Percentiles rank a stretch among this genome's conserved stretches.
These are phyloP conservation scores for Poicephalus meyeri DNA, from an alignment of 2,113 vertebrate genomes.

Conservation along the genomic window DNA sequence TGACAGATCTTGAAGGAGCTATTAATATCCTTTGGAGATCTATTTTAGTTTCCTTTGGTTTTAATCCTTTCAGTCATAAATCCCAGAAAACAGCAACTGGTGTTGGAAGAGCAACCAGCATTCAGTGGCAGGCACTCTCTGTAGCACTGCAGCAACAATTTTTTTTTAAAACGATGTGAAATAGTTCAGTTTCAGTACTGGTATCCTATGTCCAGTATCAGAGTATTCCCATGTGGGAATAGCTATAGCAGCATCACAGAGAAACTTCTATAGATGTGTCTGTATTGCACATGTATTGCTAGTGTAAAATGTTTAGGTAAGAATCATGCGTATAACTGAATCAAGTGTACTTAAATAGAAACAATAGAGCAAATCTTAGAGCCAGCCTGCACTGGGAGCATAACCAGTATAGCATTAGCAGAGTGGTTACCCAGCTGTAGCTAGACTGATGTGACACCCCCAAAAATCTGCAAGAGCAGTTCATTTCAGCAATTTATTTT, in stretches of 20 bases:
- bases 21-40: background rate
- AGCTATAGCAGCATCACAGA: background rate
- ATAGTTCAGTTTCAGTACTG: background rate
- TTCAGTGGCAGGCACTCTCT: background rate
- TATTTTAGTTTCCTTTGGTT: conserved; percentile 27
- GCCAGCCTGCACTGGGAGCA: background rate
- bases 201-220: background rate
- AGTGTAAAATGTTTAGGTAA: background rate
- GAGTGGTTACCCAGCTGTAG: background rate
- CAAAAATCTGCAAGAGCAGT: background rate
- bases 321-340: background rate
- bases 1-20: background rate
- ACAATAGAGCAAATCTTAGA: background rate
- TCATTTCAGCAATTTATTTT: background rate
- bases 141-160: background rate
- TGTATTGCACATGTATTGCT: background rate
- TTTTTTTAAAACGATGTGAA: background rate
- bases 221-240: background rate
- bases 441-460: background rate
- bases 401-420: background rate
- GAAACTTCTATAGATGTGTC: background rate
- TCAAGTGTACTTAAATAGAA: background rate
- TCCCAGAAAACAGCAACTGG: conserved; percentile 13
- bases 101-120: background rate
- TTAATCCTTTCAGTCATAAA: conserved; percentile 45